Evolutionary conservation across 2,888 invertebrate species (phyloP), one percentile per base, ranked within the genome.

Genomic region (Archaeoteleia sp.): DNA sequence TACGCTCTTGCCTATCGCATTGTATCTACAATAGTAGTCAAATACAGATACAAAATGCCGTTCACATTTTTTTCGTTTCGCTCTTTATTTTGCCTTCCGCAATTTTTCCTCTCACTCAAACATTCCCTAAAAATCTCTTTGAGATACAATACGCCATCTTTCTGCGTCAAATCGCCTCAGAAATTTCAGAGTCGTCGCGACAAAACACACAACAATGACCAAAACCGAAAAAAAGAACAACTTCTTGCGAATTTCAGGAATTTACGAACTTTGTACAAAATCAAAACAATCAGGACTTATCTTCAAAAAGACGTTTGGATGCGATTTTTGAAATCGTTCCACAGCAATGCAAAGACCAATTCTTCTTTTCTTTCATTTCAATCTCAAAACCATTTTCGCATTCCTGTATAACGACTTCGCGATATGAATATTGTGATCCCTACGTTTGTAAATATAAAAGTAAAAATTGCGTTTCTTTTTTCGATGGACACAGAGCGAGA

Each of bases 31-130:
- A 75, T 71, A 37, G 35, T 46, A 45, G 39, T 54, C 46, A 32
- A 46, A 53, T 81, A 81, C 79, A 80, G 81, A 82, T 84, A 82
- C 81, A 83, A 83, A 83, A 82, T 77, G 74, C 62, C 62, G 74
- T 66, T 74, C 70, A 70, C n/a, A n/a, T n/a, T n/a, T n/a, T 60
- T 71, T 60, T 58, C 66, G 37, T 48, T 67, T 58, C n/a, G n/a
- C n/a, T n/a, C n/a, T n/a, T n/a, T n/a, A 54, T 55, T 45, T 54
- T 40, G 43, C 35, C 48, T 48, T 39, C 34, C 12, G 23, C 25
- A 46, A 1, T 15, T 9, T 4, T 39, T 39, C 17, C 5, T 5
- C 2, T 35, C 35, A 34, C 20, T n/a, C 14, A 43, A 43, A 43
- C 12, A 43, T 42, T 43, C 20, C 20, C 20, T 20, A 20, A 20